These are phyloP conservation scores for Ditylenchus weischeri DNA, from an alignment of 2,888 invertebrate species.

Conservation along the genomic window DNA sequence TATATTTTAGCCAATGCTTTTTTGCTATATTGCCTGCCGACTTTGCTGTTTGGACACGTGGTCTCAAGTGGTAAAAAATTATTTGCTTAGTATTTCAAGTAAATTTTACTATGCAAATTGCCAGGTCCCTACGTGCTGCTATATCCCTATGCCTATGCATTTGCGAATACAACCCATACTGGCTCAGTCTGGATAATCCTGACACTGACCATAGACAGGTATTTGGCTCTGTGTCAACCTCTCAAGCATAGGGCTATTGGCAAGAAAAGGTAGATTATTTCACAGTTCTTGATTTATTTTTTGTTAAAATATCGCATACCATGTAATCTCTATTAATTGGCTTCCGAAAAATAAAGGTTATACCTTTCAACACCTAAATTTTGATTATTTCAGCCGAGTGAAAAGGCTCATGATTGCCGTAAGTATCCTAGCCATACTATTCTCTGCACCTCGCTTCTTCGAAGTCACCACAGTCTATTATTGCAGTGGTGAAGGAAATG, in stretches of 20 bases:
- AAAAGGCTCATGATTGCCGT: slow-evolving; percentile 52
- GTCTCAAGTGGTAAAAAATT: slow-evolving; percentile 23
- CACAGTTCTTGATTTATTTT: slow-evolving; percentile 5
- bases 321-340: too few relatives aligned
- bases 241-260: slow-evolving; percentile 55
- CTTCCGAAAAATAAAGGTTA: slow-evolving; percentile 7
- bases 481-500: slow-evolving; percentile 14
- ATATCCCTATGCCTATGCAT: slow-evolving; percentile 54
- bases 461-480: slow-evolving; percentile 44
- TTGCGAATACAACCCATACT: slow-evolving; percentile 56
- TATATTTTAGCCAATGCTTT: slow-evolving; percentile 50
- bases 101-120: too few relatives aligned
- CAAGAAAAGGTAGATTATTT: slow-evolving; percentile 44
- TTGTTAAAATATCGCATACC: too few relatives aligned
- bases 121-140: slow-evolving; percentile 43
- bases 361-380: too few relatives aligned
- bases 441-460: slow-evolving; percentile 54
- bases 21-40: slow-evolving; percentile 54
- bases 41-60: slow-evolving; percentile 38
- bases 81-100: too few relatives aligned
- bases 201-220: slow-evolving; percentile 55
- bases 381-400: slow-evolving; percentile 46
- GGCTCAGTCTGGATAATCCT: slow-evolving; percentile 55
- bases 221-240: slow-evolving; percentile 54
- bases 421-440: slow-evolving; percentile 48